Base-by-base conservation (phyloP, 2,113 vertebrate species). In the Calonectris borealis region DNA sequence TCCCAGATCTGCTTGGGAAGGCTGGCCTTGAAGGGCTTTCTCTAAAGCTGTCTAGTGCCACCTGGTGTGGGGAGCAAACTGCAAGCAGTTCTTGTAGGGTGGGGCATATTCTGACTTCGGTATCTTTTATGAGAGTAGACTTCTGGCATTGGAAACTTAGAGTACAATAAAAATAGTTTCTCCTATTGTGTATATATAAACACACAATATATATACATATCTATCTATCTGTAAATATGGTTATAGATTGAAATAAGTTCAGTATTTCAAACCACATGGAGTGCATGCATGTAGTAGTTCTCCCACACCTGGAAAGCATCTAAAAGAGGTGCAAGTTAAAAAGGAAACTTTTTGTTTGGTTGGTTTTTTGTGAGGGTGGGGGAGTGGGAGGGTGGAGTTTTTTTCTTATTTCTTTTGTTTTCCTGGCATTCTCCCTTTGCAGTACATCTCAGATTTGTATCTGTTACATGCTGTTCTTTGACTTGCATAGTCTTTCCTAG, bases 11-110 rank as follows among this genome's bases (percentile, higher is more conserved):
- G 61, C 65, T 64, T 75, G 85, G 76, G 69, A 91, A 70, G 69
- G 73, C 31, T 77, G 64, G 69, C 34, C 77, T 76, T 49, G 77
- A 80, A 90, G 64, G 75, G 72, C 80, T 94, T 94, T 71, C 54
- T 86, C 32, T 92, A 60, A 96, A 94, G 96, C 54, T 26, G 15
- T 79, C 68, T 91, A 86, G 87, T 96, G 94, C 94, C 96, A 92
- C 88, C 95, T 97, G 80, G 93, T 96, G 94, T 90, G 72, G 40
- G 86, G 88, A 94, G 68, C 54, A 92, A 92, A 93, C 66, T 62
- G 62, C 44, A 77, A 72, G 25, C n/a, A n/a, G 13, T 57, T 79
- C 36, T 57, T 72, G 34, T 44, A 84, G 70, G 55, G n/a, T 64
- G 83, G 77, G 57, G 31, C 40, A 3, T 55, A 29, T 72, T 79